Conservation (phyloP, 2,888 invertebrate species). For the Drosophila sordidula region DNA sequence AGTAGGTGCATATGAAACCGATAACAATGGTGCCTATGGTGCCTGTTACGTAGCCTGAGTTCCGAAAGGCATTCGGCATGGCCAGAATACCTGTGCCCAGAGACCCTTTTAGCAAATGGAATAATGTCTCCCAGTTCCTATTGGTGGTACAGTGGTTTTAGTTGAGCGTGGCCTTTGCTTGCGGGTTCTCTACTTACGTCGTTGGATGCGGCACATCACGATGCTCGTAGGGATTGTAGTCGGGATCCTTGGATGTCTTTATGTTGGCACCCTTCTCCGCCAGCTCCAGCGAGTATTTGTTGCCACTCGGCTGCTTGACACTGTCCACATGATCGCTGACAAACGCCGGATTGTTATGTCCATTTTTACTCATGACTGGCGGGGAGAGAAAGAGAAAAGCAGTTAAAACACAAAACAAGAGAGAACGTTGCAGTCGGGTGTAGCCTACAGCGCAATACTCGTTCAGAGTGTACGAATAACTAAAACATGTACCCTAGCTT, state of each 20-base stretch:
- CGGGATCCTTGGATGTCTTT: slow-evolving; percentile 76
- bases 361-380: slow-evolving; percentile 83
- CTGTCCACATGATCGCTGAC: slow-evolving; percentile 82
- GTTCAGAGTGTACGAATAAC: too few relatives aligned
- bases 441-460: too few relatives aligned
- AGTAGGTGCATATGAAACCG: slow-evolving; percentile 96
- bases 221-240: slow-evolving; percentile 90
- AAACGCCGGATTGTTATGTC: slow-evolving; percentile 83
- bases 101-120: slow-evolving; percentile 96
- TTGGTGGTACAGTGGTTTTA: background rate
- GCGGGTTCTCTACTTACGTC: slow-evolving; percentile 86
- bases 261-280: slow-evolving; percentile 82
- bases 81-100: slow-evolving; percentile 97
- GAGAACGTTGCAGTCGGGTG: too few relatives aligned
- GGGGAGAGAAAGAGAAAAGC: slow-evolving; percentile 4
- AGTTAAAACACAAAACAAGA: background rate
- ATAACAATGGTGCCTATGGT: slow-evolving; percentile 92
- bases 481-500: too few relatives aligned
- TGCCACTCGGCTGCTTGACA: slow-evolving; percentile 56
- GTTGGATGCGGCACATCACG: slow-evolving; percentile 89
- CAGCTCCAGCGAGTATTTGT: slow-evolving; percentile 81
- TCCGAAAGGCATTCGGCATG: slow-evolving; percentile 90
- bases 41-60: slow-evolving; percentile 89
- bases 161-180: background rate
- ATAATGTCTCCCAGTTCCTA: slow-evolving; percentile 94